phyloP scores from a whole-genome alignment of 2,797 vertebrate genomes.

The Mus spretus region DNA sequence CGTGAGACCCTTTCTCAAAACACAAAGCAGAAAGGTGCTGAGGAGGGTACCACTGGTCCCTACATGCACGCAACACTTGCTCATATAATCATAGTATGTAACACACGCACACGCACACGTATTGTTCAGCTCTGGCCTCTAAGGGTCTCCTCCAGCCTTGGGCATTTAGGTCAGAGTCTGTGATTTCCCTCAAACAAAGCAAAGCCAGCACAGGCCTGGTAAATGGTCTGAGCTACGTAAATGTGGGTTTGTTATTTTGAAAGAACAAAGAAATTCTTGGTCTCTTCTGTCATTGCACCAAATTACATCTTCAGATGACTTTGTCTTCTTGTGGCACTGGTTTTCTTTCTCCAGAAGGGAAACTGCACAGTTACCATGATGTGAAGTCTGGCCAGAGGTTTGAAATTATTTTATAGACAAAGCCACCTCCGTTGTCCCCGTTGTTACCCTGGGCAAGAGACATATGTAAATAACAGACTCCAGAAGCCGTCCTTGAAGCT shows the following conservation, averaged over 20 bases:
- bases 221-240: background rate
- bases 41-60: background rate
- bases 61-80: background rate
- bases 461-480: background rate
- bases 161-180: background rate
- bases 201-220: background rate
- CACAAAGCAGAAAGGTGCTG: background rate
- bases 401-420: background rate
- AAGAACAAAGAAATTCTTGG: slow-evolving; percentile 24
- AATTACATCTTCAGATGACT: slow-evolving; percentile 43
- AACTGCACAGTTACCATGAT: background rate
- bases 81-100: background rate
- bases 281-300: slow-evolving; percentile 48
- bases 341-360: slow-evolving; percentile 37
- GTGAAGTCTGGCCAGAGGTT: slow-evolving; percentile 29
- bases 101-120: background rate
- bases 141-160: background rate
- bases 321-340: background rate
- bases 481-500: background rate
- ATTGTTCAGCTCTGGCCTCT: background rate
- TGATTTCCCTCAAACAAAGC: background rate
- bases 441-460: background rate
- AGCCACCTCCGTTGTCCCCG: background rate
- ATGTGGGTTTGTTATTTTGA: background rate
- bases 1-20: background rate